Evolutionary conservation across 2,113 vertebrate genomes (phyloP), one percentile per base, ranked within the genome.

Genomic region (Lanius collurio): DNA sequence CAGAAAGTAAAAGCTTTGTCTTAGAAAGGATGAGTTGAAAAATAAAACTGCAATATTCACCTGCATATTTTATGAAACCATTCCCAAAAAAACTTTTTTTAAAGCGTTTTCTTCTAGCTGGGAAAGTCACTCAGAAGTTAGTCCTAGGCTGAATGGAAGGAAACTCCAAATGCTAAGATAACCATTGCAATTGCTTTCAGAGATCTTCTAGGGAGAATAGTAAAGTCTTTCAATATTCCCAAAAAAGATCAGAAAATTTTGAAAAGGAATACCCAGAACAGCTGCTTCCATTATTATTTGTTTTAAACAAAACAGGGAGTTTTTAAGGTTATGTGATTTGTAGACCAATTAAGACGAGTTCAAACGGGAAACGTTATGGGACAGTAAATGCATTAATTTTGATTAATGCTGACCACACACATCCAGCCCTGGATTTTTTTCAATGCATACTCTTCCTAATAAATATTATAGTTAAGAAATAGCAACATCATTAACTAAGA

Each of bases 61-160:
- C 31, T 67, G n/a, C 10, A 6, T 3, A 33, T 33, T 68, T 53
- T 57, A 27, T 12, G 4, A 91, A 91, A 77, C 5, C 6, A 22
- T 44, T 44, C 37, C 30, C 3, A n/a, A 59, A 50, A 75, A 16
- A 1, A 0, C 2, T 7, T 41, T 35, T n/a, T 4, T 37, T 27
- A 44, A 12, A 27, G 11, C 18, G 75, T 87, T 33, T 6, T 50
- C 1, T 53, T 78, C 33, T 14, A 33, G 10, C 30, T 70, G 44
- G 14, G 17, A 22, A 69, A 37, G 15, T 21, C 24, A 33, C 65
- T 50, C 4, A 0, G 1, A 41, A 35, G 14, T 55, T 27, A 44
- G 3, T 31, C 47, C 63, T 68, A 55, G n/a, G 22, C 20, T 46
- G 17, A 46, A 46, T 5, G 6, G 46, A 62, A 57, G 35, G 28